Evolutionary conservation across 53 echinoderm and acorn worm genomes (phyloP), one percentile per base, ranked within the genome.

Genomic region (Apostichopus leukothele): DNA sequence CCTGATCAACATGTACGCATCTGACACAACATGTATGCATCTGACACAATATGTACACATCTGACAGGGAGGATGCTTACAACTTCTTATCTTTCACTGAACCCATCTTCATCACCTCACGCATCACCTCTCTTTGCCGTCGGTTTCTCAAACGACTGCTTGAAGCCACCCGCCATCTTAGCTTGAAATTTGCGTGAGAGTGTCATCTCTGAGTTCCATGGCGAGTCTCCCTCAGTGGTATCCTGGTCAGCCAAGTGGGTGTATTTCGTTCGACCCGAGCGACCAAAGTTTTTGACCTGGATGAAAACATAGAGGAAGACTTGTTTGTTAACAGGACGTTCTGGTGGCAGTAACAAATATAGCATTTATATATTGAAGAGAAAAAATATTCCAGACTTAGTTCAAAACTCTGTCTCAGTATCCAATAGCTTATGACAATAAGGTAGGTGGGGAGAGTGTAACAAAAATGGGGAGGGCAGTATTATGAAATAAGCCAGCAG

Each of bases 241-340:
- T 96, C 96, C 79, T 95, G 96, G 76, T 96, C 96, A 10, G 95
- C 93, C 39, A 96, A 90, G 89, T 96, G 96, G 9, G 96, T 96
- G 93, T 96, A 96, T 87, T 96, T 96, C 52, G 96, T 96, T 10
- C 96, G 95, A 39, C 96, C 96, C 1, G 96, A 96, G 11, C 96
- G 92, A 12, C 95, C 96, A 96, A 96, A 96, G 86, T 96, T 96
- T 84, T 96, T 96, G 83, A 96, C 96, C 96, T 96, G 86, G 9
- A 74, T 50, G 59, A 21, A 76, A 74, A 25, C 11, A 12, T 85
- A 53, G 26, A 23, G 50, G 52, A 50, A n/a, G 8, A 76, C n/a
- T 9, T 16, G 20, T 71, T 18, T 63, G 63, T 63, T 63, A 16
- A 63, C 63, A 11, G 63, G 63, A 13, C 0, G 7, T 39, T 39